Evolutionary conservation across 2,113 vertebrate genomes (phyloP), one percentile per base, ranked within the genome.

Genomic region (Saiga tatarica): DNA sequence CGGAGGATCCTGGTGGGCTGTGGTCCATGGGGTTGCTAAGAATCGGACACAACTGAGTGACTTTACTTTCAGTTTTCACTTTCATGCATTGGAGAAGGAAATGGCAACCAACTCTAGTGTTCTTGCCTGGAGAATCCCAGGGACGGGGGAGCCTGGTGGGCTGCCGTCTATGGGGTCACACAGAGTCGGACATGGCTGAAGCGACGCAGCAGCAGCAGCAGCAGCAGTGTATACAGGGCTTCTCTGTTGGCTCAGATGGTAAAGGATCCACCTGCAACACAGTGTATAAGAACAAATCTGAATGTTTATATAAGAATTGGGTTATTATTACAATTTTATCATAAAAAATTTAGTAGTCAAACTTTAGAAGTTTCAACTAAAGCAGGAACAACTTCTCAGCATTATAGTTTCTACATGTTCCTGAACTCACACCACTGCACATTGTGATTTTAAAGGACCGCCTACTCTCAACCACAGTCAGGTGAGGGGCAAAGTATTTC

Each of bases 271-370:
- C 71, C 71, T 26, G 39, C 71, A 76, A 26, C 36, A 42, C 45
- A 2, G 25, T 15, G 36, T 57, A 36, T 52, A 94, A 94, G 59
- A 82, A 92, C 25, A 81, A 74, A 81, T 52, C 36, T 74, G 47
- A 81, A 86, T 62, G 45, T 60, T 83, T 89, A 64, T 92, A 76
- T 76, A 91, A 95, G n/a, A 95, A 52, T 23, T 95, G 59, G 50
- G 25, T 88, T 74, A 86, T 88, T 84, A 67, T 91, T 57, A 19
- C 5, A 60, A 57, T 42, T 78, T 67, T 62, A 53, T 83, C 42
- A 78, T 67, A 36, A 81, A 87, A 78, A 76, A 28, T 23, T 84
- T 39, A 86, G 30, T 59, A 53, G 15, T 64, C 36, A 83, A 26
- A 39, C 33, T 94, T 85, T 0, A 60, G 12, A 59, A 89, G 42